Base-by-base conservation (phyloP, 1,140 invertebrate genomes). In the Drosophila kanapiae region DNA sequence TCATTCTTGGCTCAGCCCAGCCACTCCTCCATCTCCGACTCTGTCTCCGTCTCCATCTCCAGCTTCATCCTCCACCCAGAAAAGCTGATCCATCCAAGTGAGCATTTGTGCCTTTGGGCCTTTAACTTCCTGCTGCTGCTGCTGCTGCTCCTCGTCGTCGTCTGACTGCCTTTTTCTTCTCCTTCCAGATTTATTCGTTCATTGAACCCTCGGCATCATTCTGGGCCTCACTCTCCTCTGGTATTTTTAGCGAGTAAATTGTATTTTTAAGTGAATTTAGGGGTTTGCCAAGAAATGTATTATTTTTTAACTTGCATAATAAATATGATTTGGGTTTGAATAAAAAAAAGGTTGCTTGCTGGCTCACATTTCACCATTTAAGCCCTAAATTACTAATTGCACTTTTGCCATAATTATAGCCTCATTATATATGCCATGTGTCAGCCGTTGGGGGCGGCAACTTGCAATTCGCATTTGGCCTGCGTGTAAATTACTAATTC, bases 401-500 rank as follows among this genome's bases (percentile, higher is more conserved):
- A 62, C 48, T 84, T 80, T 80, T 45, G 74, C 65, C 31, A 60
- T 78, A 77, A 80, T 84, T 45, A 86, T 82, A 33, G 60, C 7
- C 65, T 77, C 70, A 81, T 81, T 88, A 79, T 62, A 59, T 63
- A 72, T 88, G 72, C 78, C 48, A 62, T 80, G 72, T 53, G 61
- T 42, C 43, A 37, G 31, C 37, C 16, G 53, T 13, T 31, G 35
- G 14, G 37, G 18, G 43, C 13, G 51, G 51, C 6, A 9, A 49
- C 47, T 29, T n/a, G 47, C 16, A 23, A 31, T 56, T 76, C 61
- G 56, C 37, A 76, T 80, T 62, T 61, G 67, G 69, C 54, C 75
- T 51, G 67, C 71, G 83, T 88, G 80, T 81, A 88, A 88, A 88
- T 88, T 88, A 81, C 61, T 88, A 88, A 88, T 88, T 90, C 64